Evolutionary conservation across 2,888 invertebrate genomes (phyloP).

Genomic region (Onthophagus sagittarius): DNA sequence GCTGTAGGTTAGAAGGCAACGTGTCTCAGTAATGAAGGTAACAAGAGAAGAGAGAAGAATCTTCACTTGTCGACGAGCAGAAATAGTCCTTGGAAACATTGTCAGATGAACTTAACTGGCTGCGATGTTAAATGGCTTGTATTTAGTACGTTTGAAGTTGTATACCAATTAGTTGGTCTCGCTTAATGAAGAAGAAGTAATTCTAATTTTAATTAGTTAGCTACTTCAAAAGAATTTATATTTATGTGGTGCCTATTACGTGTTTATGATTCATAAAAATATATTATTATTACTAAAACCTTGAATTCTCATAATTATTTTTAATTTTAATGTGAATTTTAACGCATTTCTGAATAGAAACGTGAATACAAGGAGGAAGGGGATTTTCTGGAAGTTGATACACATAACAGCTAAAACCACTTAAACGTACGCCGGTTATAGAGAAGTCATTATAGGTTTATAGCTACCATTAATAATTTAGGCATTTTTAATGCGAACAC

Average conservation of each 20-base stretch:
- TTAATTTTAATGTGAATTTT: not conserved
- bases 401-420: not conserved
- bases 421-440: constrained; percentile 11
- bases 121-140: not conserved
- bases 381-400: not conserved
- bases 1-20: not conserved
- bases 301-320: not conserved
- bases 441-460: constrained; percentile 18
- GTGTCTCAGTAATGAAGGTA: not conserved
- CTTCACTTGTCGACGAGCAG: not conserved
- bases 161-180: no score
- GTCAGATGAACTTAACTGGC: not conserved
- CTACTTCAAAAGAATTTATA: not conserved
- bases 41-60: not conserved
- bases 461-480: constrained; percentile 18
- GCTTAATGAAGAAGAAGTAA: not conserved
- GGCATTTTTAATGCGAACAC: constrained; percentile 18
- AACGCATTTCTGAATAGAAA: no score
- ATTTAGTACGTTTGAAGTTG: no score
- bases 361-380: not conserved
- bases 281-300: not conserved
- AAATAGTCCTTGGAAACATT: not conserved
- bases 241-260: no score
- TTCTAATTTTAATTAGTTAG: not conserved
- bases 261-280: no score